These are phyloP conservation scores for Lagopus muta DNA, from an alignment of 2,113 vertebrate genomes.

Conservation along the genomic window DNA sequence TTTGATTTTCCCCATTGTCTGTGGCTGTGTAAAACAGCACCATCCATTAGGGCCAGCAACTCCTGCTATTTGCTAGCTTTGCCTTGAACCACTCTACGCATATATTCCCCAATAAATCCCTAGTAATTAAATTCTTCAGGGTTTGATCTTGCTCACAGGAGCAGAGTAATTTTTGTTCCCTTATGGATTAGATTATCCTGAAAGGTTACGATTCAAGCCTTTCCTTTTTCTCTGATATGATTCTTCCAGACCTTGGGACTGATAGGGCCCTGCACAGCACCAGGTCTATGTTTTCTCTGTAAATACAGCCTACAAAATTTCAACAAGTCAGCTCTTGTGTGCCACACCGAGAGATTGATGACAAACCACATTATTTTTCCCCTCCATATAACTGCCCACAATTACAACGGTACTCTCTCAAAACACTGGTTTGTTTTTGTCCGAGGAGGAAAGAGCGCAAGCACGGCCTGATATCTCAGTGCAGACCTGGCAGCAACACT, in stretches of 20 bases:
- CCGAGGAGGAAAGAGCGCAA: slow-evolving; percentile 8
- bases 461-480: not conserved
- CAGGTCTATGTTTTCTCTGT: slow-evolving; percentile 83
- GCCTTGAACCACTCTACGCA: not conserved
- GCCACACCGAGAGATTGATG: slow-evolving; percentile 79
- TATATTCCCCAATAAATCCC: slow-evolving; percentile 60
- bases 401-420: slow-evolving; percentile 72
- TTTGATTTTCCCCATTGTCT: not conserved
- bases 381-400: slow-evolving; percentile 74
- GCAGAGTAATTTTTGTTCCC: slow-evolving; percentile 64
- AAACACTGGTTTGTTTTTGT: slow-evolving; percentile 69
- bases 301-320: slow-evolving; percentile 82
- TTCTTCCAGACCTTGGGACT: slow-evolving; percentile 62
- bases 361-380: slow-evolving; percentile 81
- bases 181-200: slow-evolving; percentile 70
- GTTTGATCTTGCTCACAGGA: slow-evolving; percentile 74
- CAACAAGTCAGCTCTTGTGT: slow-evolving; percentile 83
- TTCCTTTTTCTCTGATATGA: slow-evolving; percentile 43
- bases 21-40: not conserved
- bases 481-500: not conserved
- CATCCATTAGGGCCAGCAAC: not conserved
- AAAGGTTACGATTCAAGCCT: slow-evolving; percentile 67
- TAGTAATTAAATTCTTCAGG: slow-evolving; percentile 75
- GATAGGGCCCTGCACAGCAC: slow-evolving; percentile 71
- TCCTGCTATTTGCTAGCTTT: not conserved